phyloP scores from a whole-genome alignment of 1,140 invertebrate species.

The Sitobion miscanthi region DNA sequence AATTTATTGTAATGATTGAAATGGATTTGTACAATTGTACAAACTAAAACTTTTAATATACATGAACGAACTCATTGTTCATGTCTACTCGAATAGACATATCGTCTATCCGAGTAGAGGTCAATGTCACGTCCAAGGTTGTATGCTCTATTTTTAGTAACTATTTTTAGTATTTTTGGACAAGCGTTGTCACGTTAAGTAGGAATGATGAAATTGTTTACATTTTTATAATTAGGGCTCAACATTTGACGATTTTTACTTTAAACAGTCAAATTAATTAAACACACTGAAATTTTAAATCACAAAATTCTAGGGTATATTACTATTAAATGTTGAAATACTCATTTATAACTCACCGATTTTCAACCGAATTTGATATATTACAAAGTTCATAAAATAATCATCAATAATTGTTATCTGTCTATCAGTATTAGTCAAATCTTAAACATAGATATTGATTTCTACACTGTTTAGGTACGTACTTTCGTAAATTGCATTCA shows the following conservation, averaged over 20 bases:
- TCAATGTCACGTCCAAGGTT: constrained; percentile 4
- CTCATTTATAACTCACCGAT: not conserved
- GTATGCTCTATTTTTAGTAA: not conserved
- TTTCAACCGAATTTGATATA: not conserved
- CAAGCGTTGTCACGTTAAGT: not conserved
- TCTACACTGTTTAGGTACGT: too few relatives aligned
- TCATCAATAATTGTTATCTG: not conserved
- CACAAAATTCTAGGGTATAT: not conserved
- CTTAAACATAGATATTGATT: too few relatives aligned
- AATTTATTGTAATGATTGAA: constrained; percentile 18
- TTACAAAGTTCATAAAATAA: not conserved
- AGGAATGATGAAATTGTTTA: not conserved
- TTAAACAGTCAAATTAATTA: not conserved
- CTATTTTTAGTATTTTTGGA: constrained; percentile 13
- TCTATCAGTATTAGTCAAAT: too few relatives aligned
- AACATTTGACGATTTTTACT: not conserved
- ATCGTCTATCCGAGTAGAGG: not conserved
- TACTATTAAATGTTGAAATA: not conserved
- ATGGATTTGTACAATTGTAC: not conserved
- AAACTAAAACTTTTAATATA: constrained; percentile 8
- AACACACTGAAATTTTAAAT: not conserved
- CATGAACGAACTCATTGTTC: constrained; percentile 12
- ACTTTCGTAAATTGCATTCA: too few relatives aligned
- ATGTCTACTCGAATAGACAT: not conserved
- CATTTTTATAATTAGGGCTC: not conserved